Evolutionary conservation across 2,797 vertebrate species (phyloP).

Genomic region (Semotilus atromaculatus): DNA sequence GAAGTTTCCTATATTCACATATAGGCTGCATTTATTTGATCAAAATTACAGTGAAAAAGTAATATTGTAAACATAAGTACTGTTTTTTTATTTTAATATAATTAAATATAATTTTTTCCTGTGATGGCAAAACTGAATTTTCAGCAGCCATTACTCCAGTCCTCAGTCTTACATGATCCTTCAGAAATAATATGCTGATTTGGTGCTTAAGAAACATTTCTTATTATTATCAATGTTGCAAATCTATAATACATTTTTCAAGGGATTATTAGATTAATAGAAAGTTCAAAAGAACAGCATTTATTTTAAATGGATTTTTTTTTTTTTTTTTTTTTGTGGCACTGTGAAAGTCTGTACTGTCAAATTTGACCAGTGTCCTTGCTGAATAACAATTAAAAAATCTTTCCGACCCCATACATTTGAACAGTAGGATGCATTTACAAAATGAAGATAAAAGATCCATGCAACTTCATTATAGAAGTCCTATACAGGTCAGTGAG

Average conservation of each 20-base stretch:
- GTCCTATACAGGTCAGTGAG: not conserved
- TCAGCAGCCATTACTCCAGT: not conserved
- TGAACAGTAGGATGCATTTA: not conserved
- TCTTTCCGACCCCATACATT: not conserved
- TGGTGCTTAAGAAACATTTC: not conserved
- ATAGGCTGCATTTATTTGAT: not conserved
- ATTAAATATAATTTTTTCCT: not conserved
- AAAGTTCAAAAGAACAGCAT: not conserved
- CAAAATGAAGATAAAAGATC: not conserved
- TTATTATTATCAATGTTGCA: not conserved
- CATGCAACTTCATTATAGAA: not conserved
- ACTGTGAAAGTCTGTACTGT: no score
- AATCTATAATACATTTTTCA: not conserved
- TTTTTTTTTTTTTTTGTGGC: not conserved
- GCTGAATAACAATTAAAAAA: not conserved
- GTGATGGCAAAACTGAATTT: not conserved
- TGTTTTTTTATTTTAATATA: no score
- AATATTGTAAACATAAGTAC: no score
- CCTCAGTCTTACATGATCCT: not conserved
- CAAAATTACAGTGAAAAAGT: not conserved
- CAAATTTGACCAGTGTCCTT: not conserved
- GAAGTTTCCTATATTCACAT: not conserved
- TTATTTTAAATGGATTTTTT: not conserved
- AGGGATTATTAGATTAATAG: not conserved
- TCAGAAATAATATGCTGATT: not conserved